These are phyloP conservation scores for Drosophila hydei DNA, from an alignment of 1,140 invertebrate species.

Conservation along the genomic window DNA sequence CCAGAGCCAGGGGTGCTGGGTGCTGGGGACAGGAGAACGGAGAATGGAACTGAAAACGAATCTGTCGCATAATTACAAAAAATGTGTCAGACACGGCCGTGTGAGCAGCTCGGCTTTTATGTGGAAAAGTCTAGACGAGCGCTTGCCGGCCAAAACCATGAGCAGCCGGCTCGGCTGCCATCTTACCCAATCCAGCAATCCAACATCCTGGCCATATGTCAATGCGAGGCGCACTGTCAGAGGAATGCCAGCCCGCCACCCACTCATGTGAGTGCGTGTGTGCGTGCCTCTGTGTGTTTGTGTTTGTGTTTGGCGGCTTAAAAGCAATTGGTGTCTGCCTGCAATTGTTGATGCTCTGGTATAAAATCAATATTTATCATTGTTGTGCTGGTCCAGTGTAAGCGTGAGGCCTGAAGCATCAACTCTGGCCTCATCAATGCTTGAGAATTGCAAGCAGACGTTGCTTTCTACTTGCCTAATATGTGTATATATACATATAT, in stretches of 20 bases:
- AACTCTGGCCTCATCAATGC: slow-evolving; percentile 5
- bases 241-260: not conserved
- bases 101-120: slow-evolving; percentile 64
- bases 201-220: slow-evolving; percentile 10
- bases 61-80: slow-evolving; percentile 77
- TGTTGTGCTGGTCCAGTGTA: slow-evolving; percentile 17
- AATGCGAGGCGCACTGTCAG: not conserved
- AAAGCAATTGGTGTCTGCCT: slow-evolving; percentile 32
- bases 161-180: slow-evolving; percentile 6
- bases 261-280: not conserved
- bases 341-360: slow-evolving; percentile 48
- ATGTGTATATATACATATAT: no score
- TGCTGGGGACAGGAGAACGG: not conserved
- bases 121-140: slow-evolving; percentile 65
- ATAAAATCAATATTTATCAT: slow-evolving; percentile 70
- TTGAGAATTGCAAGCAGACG: slow-evolving; percentile 17
- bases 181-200: not conserved
- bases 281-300: not conserved
- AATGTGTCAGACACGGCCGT: slow-evolving; percentile 63
- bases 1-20: not conserved
- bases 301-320: slow-evolving; percentile 1
- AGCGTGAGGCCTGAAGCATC: slow-evolving; percentile 3
- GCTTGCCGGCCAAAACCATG: slow-evolving; percentile 22
- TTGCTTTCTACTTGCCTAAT: not conserved
- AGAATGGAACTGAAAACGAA: slow-evolving; percentile 52